Evolutionary conservation across 2,797 vertebrate species (phyloP).

Genomic region (Sylvia borin): DNA sequence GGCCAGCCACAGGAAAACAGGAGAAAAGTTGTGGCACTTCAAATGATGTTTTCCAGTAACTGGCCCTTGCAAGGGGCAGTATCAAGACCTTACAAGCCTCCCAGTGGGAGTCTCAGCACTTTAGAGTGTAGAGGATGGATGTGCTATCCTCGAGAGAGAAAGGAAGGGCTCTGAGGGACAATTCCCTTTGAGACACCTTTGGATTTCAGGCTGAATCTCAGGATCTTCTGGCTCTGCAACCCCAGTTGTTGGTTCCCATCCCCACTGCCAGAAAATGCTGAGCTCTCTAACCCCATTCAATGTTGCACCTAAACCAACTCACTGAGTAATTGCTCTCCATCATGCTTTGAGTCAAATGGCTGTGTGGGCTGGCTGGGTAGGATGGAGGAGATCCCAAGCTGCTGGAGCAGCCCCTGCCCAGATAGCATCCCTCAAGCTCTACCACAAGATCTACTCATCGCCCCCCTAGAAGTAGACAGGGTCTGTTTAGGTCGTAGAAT

Average conservation of each 20-base stretch:
- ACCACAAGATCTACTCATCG: not conserved
- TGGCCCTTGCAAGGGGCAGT: not conserved
- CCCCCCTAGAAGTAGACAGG: not conserved
- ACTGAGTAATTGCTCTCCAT: not conserved
- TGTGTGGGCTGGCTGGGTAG: not conserved
- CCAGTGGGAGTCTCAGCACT: not conserved
- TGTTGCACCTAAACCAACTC: not conserved
- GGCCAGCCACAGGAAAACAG: not conserved
- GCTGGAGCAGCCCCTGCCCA: not conserved
- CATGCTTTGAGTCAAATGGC: not conserved
- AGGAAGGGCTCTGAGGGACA: not conserved
- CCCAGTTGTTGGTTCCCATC: not conserved
- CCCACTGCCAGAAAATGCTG: not conserved
- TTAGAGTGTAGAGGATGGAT: not conserved
- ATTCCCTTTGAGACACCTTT: not conserved
- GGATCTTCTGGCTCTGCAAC: not conserved
- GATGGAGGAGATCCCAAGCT: not conserved
- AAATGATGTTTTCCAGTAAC: not conserved
- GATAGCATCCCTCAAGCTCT: not conserved
- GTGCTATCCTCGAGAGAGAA: not conserved
- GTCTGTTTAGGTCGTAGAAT: not conserved
- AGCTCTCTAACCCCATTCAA: not conserved
- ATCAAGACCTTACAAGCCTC: not conserved
- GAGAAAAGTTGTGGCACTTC: not conserved
- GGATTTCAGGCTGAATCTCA: not conserved